Conservation (phyloP, 2,113 vertebrate genomes). For the Xiphophorus maculatus region DNA sequence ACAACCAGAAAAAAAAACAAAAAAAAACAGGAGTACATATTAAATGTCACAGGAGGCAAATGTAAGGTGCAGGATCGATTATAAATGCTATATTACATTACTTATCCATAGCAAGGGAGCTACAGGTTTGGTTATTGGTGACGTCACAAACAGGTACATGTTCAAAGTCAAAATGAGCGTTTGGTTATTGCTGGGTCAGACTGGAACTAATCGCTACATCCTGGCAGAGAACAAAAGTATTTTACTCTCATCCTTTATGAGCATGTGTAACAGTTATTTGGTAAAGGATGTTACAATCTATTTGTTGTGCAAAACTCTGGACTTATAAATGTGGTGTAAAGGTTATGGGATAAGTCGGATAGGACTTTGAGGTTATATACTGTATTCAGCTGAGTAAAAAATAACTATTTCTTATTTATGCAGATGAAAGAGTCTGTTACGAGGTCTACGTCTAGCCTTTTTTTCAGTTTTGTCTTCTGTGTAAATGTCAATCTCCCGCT, state of each 20-base stretch:
- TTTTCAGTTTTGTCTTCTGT: conserved; percentile 31
- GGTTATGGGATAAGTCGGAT: conserved; percentile 36
- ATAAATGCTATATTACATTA: conserved; percentile 74
- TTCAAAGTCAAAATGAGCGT: conserved; percentile 69
- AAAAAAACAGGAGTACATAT: conserved; percentile 67
- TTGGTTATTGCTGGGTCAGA: conserved; percentile 78
- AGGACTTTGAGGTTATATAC: conserved; percentile 69
- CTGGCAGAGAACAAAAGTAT: conserved; percentile 55
- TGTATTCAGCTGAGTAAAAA: conserved; percentile 72
- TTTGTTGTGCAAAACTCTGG: conserved; percentile 62
- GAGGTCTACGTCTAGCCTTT: conserved; percentile 48
- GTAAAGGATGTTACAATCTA: conserved; percentile 67
- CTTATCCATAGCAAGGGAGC: conserved; percentile 69
- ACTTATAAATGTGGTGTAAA: conserved; percentile 31
- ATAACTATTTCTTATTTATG: conserved; percentile 51
- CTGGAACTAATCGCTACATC: conserved; percentile 67
- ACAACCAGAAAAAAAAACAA: conserved; percentile 56
- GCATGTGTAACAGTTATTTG: conserved; percentile 11
- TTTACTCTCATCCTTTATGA: not conserved
- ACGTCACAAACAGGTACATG: conserved; percentile 65
- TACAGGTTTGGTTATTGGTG: conserved; percentile 80
- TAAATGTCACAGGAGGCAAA: conserved; percentile 76
- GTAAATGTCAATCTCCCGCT: conserved; percentile 50
- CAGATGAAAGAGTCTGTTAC: not conserved
- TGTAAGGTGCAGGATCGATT: conserved; percentile 79